Conservation (phyloP, 2,888 invertebrate species). For the Plebejus melissa region DNA sequence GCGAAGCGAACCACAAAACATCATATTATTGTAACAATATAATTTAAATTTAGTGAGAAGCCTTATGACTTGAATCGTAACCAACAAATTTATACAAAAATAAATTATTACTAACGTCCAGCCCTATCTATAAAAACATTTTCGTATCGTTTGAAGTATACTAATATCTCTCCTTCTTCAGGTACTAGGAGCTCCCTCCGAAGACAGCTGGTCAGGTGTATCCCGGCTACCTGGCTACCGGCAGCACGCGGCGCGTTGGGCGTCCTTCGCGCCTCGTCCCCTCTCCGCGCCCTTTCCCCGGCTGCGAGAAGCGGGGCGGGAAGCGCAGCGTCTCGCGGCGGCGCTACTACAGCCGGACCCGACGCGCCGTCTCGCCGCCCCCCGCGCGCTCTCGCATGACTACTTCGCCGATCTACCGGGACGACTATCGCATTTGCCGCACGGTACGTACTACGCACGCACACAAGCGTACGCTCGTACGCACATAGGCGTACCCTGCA, state of each 20-base stretch:
- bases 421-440: conserved; percentile 93
- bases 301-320: conserved; percentile 90
- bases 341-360: conserved; percentile 93
- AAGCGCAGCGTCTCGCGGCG: conserved; percentile 93
- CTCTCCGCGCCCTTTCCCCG: conserved; percentile 93
- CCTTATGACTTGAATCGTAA: too few species aligned
- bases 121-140: background rate
- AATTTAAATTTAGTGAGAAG: too few species aligned
- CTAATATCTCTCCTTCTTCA: conserved; percentile 45
- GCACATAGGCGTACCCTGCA: too few species aligned
- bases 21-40: too few species aligned
- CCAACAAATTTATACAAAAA: too few species aligned
- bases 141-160: background rate
- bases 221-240: conserved; percentile 92
- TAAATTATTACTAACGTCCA: too few species aligned
- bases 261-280: conserved; percentile 85
- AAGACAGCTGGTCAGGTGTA: conserved; percentile 96
- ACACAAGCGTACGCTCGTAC: background rate
- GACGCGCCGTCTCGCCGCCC: conserved; percentile 90
- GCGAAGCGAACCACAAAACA: too few species aligned
- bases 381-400: conserved; percentile 90
- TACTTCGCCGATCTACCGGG: conserved; percentile 95
- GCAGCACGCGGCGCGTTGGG: conserved; percentile 80
- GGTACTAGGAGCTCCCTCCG: conserved; percentile 96
- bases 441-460: conserved; percentile 79